Evolutionary conservation across 2,797 vertebrate species (phyloP).

Genomic region (Clamator glandarius): DNA sequence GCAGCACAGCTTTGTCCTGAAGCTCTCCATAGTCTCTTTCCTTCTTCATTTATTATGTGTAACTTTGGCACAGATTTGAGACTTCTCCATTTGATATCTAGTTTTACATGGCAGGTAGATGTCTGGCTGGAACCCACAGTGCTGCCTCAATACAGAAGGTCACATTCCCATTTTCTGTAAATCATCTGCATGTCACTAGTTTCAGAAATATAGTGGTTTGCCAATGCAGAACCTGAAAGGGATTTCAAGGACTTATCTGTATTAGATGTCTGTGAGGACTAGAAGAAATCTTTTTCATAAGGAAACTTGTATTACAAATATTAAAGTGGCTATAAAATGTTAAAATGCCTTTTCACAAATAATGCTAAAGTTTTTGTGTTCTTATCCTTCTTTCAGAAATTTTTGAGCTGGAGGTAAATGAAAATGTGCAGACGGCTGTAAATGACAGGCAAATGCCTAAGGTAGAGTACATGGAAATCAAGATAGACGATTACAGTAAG

Average conservation of each 20-base stretch:
- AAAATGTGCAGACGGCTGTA: slow-evolving; percentile 81
- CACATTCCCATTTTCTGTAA: neutral
- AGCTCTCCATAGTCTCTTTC: neutral
- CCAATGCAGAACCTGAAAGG: neutral
- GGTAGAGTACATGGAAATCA: slow-evolving; percentile 86
- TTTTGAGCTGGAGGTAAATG: slow-evolving; percentile 90
- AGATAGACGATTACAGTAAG: slow-evolving; percentile 92
- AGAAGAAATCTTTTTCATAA: neutral
- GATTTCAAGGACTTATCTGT: neutral
- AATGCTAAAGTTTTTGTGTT: neutral
- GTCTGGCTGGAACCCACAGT: neutral
- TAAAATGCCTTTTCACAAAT: neutral
- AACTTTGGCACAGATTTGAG: neutral
- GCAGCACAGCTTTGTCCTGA: neutral
- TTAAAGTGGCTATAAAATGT: neutral
- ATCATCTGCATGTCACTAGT: neutral
- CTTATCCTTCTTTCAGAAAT: slow-evolving; percentile 81
- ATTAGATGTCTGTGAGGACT: neutral
- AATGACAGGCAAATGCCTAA: slow-evolving; percentile 91
- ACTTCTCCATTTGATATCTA: neutral
- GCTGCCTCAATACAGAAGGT: neutral
- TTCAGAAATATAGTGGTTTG: neutral
- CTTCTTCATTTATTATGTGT: neutral
- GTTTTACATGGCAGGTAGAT: neutral
- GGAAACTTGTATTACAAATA: neutral